These are phyloP conservation scores for Ciconia stormi DNA, from an alignment of 2,113 vertebrate genomes.

Conservation along the genomic window DNA sequence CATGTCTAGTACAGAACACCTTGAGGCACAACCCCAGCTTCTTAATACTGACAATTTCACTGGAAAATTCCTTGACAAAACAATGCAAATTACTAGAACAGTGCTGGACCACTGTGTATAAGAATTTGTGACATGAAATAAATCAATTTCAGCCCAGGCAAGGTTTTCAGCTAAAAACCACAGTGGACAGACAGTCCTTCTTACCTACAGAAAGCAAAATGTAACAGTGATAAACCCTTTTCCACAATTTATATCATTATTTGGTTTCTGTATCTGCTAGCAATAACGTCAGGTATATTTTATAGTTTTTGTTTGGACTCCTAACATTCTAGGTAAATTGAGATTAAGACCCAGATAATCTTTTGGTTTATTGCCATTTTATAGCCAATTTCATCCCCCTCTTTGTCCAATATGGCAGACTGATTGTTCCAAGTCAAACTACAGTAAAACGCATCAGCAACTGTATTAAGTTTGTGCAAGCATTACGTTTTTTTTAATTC, in stretches of 20 bases:
- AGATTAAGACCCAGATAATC: conserved; percentile 1
- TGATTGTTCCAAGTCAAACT: neutral
- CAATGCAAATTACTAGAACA: neutral
- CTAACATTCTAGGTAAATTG: neutral
- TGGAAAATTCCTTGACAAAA: neutral
- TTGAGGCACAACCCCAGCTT: neutral
- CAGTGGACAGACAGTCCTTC: neutral
- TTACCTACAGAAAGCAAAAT: neutral
- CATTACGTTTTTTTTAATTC: neutral
- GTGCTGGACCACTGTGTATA: neutral
- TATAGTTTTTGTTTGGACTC: neutral
- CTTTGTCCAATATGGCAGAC: neutral
- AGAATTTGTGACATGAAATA: neutral
- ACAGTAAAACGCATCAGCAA: conserved; percentile 2
- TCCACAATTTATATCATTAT: neutral
- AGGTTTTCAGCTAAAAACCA: neutral
- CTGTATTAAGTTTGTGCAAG: neutral
- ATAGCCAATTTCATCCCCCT: neutral
- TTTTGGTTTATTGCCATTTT: conserved; percentile 12
- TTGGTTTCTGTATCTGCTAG: neutral
- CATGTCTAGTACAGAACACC: neutral
- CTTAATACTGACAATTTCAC: neutral
- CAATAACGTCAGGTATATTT: neutral
- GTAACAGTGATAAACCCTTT: neutral
- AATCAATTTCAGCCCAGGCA: neutral